These are phyloP conservation scores for Clarias fuscus DNA, from an alignment of 2,797 vertebrate species.

Conservation along the genomic window DNA sequence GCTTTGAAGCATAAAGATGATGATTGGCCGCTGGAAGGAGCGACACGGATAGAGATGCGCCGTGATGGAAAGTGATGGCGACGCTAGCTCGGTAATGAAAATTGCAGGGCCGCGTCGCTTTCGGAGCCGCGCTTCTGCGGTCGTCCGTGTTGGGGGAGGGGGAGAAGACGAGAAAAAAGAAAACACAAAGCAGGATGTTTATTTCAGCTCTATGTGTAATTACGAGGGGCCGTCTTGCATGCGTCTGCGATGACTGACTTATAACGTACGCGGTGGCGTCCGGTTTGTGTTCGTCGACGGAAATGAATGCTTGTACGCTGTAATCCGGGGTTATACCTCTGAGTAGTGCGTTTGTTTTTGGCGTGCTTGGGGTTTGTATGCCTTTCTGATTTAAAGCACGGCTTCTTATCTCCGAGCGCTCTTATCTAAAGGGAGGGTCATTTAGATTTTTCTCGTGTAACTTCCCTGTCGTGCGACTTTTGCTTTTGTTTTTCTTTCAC, in stretches of 20 bases:
- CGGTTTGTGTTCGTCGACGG: background rate
- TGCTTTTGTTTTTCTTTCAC: background rate
- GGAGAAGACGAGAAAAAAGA: background rate
- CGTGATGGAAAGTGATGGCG: constrained; percentile 8
- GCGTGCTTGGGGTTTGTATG: background rate
- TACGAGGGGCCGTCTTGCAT: background rate
- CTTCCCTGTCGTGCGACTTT: background rate
- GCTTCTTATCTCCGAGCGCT: constrained; percentile 32
- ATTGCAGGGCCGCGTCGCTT: constrained; percentile 7
- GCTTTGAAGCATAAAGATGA: constrained; percentile 9
- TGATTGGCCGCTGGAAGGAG: background rate
- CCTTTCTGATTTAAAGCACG: constrained; percentile 29
- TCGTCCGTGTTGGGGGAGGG: background rate
- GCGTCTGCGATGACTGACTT: background rate
- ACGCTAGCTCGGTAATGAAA: constrained; percentile 25
- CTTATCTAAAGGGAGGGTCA: constrained; percentile 29
- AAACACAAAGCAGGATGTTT: background rate
- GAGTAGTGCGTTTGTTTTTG: background rate
- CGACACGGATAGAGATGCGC: constrained; percentile 4
- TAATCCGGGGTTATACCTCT: background rate
- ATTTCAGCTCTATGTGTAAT: constrained; percentile 14
- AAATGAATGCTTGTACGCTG: background rate
- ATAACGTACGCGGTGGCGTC: background rate
- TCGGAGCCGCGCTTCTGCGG: background rate
- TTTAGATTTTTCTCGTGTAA: background rate